Base-by-base conservation (phyloP, 2,888 invertebrate genomes). In the Odiellus spinosus region DNA sequence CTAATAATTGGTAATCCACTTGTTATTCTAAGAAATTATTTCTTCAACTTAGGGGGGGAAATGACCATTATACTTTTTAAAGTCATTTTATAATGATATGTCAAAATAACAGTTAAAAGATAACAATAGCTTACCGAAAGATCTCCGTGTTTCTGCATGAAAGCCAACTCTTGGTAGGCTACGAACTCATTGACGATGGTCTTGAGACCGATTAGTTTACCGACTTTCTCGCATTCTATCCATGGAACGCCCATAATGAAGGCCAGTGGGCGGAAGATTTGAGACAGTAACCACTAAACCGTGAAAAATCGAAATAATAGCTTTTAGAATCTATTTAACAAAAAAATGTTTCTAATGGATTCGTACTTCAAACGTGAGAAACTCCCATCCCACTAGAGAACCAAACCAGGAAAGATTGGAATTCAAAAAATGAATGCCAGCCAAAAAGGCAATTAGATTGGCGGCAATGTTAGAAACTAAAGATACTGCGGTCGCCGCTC, bases 121-220 rank as follows among this genome's bases (percentile, higher is more conserved):
- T 10, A 5, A 48, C 4, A 46, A 17, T 6, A n/a, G n/a, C 67
- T 69, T 64, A 78, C 78, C 48, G 74, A 75, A 11, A 82, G 60
- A 36, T 67, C 49, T 0, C 70, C 69, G 0, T 60, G 60, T 0
- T 60, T 57, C 49, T 76, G 75, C 65, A 77, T 76, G 51, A 72
- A 69, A 0, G 78, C 77, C 63, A 93, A 73, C 41, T 77, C 71
- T 61, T 80, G 72, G 63, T 87, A 93, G 0, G 91, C 91, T 0
- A 88, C 80, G 63, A 93, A 91, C 64, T 93, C 93, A 61, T 93
- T 93, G 14, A 90, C 75, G 14, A 87, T 78, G 0, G 83, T 84
- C 69, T 95, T 95, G 17, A 87, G 67, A 0, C 91, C 93, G 40
- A 95, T 79, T 8, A 95, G 71, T 32, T 77, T 74, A 0, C 80